phyloP scores from a whole-genome alignment of 2,113 vertebrate species.

The Oncorhynchus keta region DNA sequence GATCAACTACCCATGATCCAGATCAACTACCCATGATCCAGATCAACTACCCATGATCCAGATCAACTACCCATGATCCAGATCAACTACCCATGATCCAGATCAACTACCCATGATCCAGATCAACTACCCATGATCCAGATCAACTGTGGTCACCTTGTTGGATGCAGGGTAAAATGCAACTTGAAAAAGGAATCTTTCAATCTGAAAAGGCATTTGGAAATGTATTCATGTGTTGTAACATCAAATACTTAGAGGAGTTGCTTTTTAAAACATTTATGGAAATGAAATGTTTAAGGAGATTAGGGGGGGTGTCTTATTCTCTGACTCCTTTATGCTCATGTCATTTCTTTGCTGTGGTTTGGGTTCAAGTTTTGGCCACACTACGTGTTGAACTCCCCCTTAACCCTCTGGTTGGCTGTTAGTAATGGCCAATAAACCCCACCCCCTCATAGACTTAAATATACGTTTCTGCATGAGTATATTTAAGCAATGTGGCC shows the following conservation, averaged over 20 bases:
- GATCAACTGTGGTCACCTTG: background rate
- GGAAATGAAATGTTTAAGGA: background rate
- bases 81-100: too few species aligned
- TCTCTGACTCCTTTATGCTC: background rate
- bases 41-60: too few species aligned
- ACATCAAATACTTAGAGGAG: background rate
- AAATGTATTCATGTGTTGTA: background rate
- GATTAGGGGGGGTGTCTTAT: background rate
- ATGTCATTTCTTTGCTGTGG: background rate
- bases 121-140: too few species aligned
- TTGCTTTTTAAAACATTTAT: background rate
- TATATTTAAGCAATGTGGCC: constrained; percentile 30
- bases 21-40: too few species aligned
- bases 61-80: too few species aligned
- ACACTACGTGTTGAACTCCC: background rate
- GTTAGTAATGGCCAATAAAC: constrained; percentile 45
- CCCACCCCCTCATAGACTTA: constrained; percentile 58
- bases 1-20: too few species aligned
- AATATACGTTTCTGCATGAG: constrained; percentile 70
- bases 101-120: too few species aligned
- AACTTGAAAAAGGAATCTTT: background rate
- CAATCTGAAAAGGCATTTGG: background rate
- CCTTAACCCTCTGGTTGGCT: constrained; percentile 38
- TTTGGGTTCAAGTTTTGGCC: background rate
- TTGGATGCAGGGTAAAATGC: background rate